phyloP scores from a whole-genome alignment of 2,888 invertebrate genomes.

The Orthonevra nobilis region DNA sequence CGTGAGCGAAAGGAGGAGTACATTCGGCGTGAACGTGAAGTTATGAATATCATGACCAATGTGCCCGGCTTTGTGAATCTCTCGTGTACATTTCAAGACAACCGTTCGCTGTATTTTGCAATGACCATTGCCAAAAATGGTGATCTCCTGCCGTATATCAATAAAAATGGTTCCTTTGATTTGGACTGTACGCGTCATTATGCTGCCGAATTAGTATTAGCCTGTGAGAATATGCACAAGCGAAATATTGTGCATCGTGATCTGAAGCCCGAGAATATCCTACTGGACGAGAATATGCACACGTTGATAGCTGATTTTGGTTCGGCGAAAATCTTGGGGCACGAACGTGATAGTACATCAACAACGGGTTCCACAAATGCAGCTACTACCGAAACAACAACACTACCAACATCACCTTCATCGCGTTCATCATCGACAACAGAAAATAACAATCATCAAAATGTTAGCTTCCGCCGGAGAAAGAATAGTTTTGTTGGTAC shows the following conservation, averaged over 20 bases:
- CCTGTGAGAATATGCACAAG: conserved; percentile 94
- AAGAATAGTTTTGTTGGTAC: conserved; percentile 97
- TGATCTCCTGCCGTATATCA: conserved; percentile 95
- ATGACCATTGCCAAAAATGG: conserved; percentile 97
- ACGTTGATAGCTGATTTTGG: conserved; percentile 98
- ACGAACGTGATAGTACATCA: conserved; percentile 66
- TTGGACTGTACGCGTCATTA: conserved; percentile 95
- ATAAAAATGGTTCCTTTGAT: conserved; percentile 94
- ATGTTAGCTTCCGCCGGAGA: conserved; percentile 79
- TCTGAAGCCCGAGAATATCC: conserved; percentile 97
- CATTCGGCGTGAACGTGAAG: conserved; percentile 96
- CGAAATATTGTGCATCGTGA: conserved; percentile 96
- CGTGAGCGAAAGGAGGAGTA: conserved; percentile 96
- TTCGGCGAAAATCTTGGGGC: conserved; percentile 90
- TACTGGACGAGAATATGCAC: conserved; percentile 97
- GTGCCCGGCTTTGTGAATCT: conserved; percentile 95
- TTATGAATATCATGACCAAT: conserved; percentile 90
- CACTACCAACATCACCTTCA: conserved; percentile 28
- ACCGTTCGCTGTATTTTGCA: conserved; percentile 95
- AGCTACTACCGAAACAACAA: conserved; percentile 2
- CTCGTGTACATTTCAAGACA: conserved; percentile 98
- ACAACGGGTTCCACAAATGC: conserved; percentile 24
- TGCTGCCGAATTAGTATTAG: conserved; percentile 94
- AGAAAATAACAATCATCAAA: conserved; percentile 27
- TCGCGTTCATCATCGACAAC: conserved; percentile 33